Evolutionary conservation across 2,113 vertebrate species (phyloP), one percentile per base, ranked within the genome.

Genomic region (Ctenomys sociabilis): DNA sequence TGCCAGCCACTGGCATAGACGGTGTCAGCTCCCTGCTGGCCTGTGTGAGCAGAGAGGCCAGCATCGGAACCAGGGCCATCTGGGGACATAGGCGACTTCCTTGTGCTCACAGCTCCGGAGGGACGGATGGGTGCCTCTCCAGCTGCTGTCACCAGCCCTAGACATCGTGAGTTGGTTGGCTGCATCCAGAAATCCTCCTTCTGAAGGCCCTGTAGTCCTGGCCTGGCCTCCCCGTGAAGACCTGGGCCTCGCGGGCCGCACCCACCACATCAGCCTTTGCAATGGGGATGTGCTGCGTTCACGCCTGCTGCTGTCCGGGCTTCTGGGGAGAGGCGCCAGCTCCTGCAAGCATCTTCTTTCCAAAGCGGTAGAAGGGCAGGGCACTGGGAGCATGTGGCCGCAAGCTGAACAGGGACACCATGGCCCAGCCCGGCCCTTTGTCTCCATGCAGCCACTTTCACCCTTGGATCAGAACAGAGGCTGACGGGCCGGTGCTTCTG

Each of bases 191-290:
- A 70, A 83, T 45, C 63, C 95, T 66, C 57, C 3, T 66, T 85
- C 84, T 26, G 93, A 40, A 45, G 57, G 81, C 81, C 45, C 81
- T 84, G 77, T 26, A 35, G 85, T 61, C n/a, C 87, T 78, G 24
- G 70, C 59, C 82, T 82, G 45, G 85, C 21, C 45, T 61, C 52
- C 91, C 64, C 8, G 7, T 64, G 45, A 49, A 52, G 81, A 68
- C 82, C 57, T 26, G 61, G 70, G 54, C 81, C 49, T 96, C 88
- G n/a, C 52, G 70, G 82, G 78, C 63, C 63, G 21, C 54, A 94
- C 80, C 78, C 90, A 52, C 83, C 57, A 28, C 49, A 40, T 95
- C 89, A 94, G 91, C 94, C 94, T 96, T 85, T 87, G 82, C 59
- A 91, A 84, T n/a, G 75, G 40, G n/a, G 86, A 91, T 93, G 84